phyloP scores from a whole-genome alignment of 30 jellyfish, hydroid and myxozoan genomes.

The Hydra vulgaris region DNA sequence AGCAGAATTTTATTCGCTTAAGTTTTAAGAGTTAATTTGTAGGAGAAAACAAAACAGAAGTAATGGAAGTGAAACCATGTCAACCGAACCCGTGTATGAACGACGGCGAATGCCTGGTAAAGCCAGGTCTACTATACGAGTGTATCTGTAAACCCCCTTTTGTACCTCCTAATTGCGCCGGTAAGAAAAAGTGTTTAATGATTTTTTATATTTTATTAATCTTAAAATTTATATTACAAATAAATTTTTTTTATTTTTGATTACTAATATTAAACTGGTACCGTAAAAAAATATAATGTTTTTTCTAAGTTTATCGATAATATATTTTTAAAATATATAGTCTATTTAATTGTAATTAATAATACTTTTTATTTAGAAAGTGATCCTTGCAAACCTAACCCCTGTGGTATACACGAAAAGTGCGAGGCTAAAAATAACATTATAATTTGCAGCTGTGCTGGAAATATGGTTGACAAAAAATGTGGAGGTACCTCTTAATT shows the following conservation, averaged over 20 bases:
- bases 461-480: slow-evolving; percentile 26
- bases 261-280: no score
- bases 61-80: slow-evolving; percentile 5
- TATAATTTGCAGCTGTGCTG: slow-evolving; percentile 58
- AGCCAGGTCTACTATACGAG: slow-evolving; percentile 41
- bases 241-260: no score
- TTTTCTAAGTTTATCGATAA: no score
- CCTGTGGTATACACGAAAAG: slow-evolving; percentile 44
- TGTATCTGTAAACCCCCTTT: slow-evolving; percentile 67
- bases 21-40: background rate
- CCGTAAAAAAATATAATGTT: no score
- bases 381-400: slow-evolving; percentile 85
- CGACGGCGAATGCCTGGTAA: slow-evolving; percentile 28
- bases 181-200: slow-evolving; percentile 30
- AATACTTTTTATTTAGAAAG: slow-evolving; percentile 25
- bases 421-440: background rate
- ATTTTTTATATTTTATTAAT: no score
- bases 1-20: background rate
- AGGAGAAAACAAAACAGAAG: background rate
- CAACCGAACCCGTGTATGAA: slow-evolving; percentile 28
- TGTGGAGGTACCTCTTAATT: slow-evolving; percentile 17
- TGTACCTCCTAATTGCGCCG: slow-evolving; percentile 58
- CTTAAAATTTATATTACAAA: no score
- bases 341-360: background rate
- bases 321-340: no score